These are phyloP conservation scores for Rhegmatorhina hoffmannsi DNA, from an alignment of 2,113 vertebrate species.

Conservation along the genomic window DNA sequence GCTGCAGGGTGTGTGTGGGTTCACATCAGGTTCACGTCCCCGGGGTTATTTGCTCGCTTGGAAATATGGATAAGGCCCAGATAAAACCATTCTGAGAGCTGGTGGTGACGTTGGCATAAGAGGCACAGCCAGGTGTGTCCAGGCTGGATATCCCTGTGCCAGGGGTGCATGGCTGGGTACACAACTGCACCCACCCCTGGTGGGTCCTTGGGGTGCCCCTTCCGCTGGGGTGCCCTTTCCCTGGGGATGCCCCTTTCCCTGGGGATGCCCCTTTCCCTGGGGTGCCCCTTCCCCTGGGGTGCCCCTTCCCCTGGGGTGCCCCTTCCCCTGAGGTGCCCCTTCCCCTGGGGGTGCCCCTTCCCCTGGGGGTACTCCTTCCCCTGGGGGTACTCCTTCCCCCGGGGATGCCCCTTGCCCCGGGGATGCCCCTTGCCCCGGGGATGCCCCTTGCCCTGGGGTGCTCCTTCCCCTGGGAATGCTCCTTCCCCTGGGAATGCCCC, in stretches of 20 bases:
- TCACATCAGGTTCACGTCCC: accelerated
- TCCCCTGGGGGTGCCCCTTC: neutral
- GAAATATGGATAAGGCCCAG: accelerated
- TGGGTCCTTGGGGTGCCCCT: neutral
- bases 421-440: neutral
- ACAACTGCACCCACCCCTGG: accelerated
- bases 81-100: accelerated
- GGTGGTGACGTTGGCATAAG: accelerated
- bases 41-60: neutral
- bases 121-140: neutral
- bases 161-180: accelerated
- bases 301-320: neutral
- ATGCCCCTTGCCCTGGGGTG: neutral
- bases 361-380: neutral
- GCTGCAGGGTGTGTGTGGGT: neutral
- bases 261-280: neutral
- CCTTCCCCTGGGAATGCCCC: neutral
- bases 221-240: neutral
- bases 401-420: neutral
- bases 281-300: too few relatives aligned
- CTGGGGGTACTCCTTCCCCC: neutral
- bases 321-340: too few relatives aligned
- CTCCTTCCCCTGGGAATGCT: neutral
- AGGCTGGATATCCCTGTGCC: neutral
- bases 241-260: neutral